Evolutionary conservation across 2,888 invertebrate species (phyloP).

Genomic region (Hirtodrosophila duncani): DNA sequence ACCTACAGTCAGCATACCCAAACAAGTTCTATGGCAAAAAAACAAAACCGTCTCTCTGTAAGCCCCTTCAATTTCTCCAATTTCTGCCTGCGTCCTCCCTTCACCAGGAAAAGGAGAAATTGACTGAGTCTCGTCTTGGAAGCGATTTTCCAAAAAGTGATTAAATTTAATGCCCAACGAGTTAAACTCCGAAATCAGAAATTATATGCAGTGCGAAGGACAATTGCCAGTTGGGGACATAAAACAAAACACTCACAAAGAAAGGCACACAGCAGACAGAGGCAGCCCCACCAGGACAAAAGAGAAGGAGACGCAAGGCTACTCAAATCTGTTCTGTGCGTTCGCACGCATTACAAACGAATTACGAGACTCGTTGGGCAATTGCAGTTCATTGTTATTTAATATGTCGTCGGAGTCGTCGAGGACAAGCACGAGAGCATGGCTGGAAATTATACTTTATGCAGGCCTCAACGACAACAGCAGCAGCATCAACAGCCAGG

Average conservation of each 20-base stretch:
- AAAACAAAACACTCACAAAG: constrained; percentile 50
- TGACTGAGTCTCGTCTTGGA: constrained; percentile 16
- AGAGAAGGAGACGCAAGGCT: constrained; percentile 19
- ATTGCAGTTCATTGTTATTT: constrained; percentile 75
- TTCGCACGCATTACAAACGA: constrained; percentile 71
- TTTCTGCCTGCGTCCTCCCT: too few relatives aligned
- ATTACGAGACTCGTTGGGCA: constrained; percentile 69
- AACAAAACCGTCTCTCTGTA: too few relatives aligned
- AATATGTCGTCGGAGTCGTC: constrained; percentile 58
- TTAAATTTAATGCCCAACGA: constrained; percentile 61
- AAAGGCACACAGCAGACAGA: constrained; percentile 9
- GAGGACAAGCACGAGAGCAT: too few relatives aligned
- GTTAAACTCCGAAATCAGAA: constrained; percentile 60
- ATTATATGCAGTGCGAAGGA: constrained; percentile 49
- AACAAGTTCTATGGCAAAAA: too few relatives aligned
- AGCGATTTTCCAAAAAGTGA: constrained; percentile 42
- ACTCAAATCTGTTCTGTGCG: constrained; percentile 72
- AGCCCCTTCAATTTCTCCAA: constrained; percentile 9
- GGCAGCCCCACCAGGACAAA: too few relatives aligned
- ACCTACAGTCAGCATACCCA: too few relatives aligned
- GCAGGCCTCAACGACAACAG: constrained; percentile 31
- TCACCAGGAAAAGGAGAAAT: constrained; percentile 13
- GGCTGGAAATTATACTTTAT: constrained; percentile 13
- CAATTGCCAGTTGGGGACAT: constrained; percentile 46
- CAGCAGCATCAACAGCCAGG: constrained; percentile 18